Percentiles rank a stretch among this genome's conserved stretches.
phyloP scores from a whole-genome alignment of 2,113 vertebrate genomes.

The Melierax canorus region DNA sequence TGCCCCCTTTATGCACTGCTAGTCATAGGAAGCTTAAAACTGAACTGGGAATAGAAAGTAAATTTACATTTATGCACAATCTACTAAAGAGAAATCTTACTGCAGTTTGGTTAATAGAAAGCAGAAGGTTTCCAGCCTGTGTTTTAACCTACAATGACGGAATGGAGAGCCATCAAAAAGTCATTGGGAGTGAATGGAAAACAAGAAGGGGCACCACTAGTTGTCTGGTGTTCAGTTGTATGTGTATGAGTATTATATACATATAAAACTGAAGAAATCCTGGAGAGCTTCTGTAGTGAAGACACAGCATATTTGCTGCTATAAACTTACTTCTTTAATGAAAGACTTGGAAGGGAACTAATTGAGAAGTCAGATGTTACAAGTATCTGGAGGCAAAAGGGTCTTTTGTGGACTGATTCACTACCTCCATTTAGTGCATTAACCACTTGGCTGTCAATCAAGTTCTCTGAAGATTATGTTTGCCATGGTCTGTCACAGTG shows the following conservation, averaged over 20 bases:
- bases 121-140: neutral
- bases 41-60: neutral
- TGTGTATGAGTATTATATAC: neutral
- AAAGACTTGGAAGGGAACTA: neutral
- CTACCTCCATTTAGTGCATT: neutral
- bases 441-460: neutral
- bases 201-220: neutral
- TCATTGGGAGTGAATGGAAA: neutral
- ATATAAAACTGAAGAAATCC: neutral
- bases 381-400: neutral
- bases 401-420: neutral
- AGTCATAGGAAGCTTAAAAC: neutral
- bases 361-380: neutral
- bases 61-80: neutral
- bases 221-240: neutral
- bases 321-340: neutral
- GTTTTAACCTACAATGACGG: neutral
- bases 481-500: neutral
- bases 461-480: neutral
- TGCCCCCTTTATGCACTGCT: neutral
- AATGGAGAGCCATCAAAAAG: neutral
- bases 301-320: neutral
- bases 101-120: neutral
- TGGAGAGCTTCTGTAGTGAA: neutral
- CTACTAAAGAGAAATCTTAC: neutral